A percentile compares a stretch with the other conserved stretches of the same genome.
Evolutionary conservation across 2,113 vertebrate species (phyloP).

Genomic region (Sinocyclocheilus rhinocerous): DNA sequence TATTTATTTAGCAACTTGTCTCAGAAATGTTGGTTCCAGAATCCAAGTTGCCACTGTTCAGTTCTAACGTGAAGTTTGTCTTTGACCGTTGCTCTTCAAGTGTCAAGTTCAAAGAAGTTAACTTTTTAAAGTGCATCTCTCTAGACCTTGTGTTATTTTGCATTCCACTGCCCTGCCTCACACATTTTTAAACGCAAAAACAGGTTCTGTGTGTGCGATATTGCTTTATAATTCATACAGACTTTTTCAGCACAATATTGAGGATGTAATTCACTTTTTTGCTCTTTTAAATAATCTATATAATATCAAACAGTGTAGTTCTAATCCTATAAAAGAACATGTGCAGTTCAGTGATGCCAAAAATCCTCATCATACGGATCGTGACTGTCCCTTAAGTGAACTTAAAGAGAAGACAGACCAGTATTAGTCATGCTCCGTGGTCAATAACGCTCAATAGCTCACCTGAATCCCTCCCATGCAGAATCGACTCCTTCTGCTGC

Average conservation of each 20-base stretch:
- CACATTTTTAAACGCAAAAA: background rate
- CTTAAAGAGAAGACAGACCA: conserved; percentile 9
- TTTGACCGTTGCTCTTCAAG: background rate
- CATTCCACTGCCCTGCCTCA: background rate
- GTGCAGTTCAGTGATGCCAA: background rate
- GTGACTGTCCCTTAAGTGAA: conserved; percentile 10
- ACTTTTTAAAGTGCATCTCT: background rate
- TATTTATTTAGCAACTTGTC: background rate
- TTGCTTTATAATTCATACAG: background rate
- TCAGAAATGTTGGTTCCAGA: background rate
- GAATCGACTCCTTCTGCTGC: background rate
- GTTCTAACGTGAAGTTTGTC: background rate
- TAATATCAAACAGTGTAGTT: background rate
- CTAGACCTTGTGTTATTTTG: background rate
- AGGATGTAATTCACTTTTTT: background rate
- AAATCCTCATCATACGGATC: background rate
- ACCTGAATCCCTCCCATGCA: conserved; percentile 7
- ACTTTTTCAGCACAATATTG: background rate
- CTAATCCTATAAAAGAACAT: background rate
- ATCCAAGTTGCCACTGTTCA: background rate
- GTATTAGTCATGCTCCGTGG: background rate
- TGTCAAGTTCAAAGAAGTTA: background rate
- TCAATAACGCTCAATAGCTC: conserved; percentile 21
- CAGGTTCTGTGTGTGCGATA: background rate
- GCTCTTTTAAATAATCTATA: background rate